These are phyloP conservation scores for Tinea semifulvella DNA, from an alignment of 2,888 invertebrate genomes.

Conservation along the genomic window DNA sequence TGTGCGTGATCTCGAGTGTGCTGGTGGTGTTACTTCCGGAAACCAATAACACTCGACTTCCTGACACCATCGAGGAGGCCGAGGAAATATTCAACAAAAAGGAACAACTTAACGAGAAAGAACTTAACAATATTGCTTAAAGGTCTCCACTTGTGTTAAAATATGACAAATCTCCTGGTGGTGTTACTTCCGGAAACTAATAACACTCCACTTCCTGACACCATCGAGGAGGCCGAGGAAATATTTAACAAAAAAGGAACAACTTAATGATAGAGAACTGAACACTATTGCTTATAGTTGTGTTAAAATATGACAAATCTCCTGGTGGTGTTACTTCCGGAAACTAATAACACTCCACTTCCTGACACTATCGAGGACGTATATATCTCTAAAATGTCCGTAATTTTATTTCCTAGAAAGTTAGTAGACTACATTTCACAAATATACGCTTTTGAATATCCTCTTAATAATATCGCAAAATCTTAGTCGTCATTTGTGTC, in stretches of 20 bases:
- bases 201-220: slow-evolving; percentile 67
- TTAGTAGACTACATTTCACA: no score
- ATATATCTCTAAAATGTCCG: no score
- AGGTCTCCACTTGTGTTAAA: no score
- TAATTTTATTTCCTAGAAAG: no score
- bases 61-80: slow-evolving; percentile 70
- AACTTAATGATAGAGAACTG: background rate
- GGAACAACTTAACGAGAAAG: background rate
- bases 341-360: slow-evolving; percentile 67
- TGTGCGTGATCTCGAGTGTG: slow-evolving; percentile 63
- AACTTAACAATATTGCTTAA: slow-evolving; percentile 4
- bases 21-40: slow-evolving; percentile 69
- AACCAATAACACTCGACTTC: slow-evolving; percentile 67
- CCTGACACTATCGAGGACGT: slow-evolving; percentile 71
- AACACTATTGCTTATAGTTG: slow-evolving; percentile 1
- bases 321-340: slow-evolving; percentile 67
- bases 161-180: slow-evolving; percentile 64
- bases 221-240: slow-evolving; percentile 66
- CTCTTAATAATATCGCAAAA: no score
- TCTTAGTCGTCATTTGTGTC: no score
- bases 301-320: no score
- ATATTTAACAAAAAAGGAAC: background rate
- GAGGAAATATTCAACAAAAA: slow-evolving; percentile 28
- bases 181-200: slow-evolving; percentile 70
- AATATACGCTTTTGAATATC: no score